Conservation (phyloP, 2,888 invertebrate genomes). For the Epiperipatus broadwayi region DNA sequence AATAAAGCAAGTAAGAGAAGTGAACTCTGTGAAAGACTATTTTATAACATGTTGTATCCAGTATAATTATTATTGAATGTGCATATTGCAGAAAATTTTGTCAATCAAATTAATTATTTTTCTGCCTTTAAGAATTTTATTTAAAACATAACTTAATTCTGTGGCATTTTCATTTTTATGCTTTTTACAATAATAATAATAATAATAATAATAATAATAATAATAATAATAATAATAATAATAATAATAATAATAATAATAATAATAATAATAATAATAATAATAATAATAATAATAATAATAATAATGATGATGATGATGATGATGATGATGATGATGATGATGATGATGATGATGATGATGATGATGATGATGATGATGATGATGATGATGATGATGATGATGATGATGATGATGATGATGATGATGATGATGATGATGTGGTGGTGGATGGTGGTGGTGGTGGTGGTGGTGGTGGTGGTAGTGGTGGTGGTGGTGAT, state of each 20-base stretch:
- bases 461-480: too few species aligned
- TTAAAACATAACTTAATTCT: too few species aligned
- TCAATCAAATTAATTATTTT: too few species aligned
- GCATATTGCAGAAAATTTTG: too few species aligned
- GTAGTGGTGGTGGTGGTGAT: conserved; percentile 3
- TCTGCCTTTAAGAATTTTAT: too few species aligned
- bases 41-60: too few species aligned
- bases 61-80: too few species aligned
- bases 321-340: conserved; percentile 3
- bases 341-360: conserved; percentile 3
- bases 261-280: conserved; percentile 3
- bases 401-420: conserved; percentile 3
- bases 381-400: conserved; percentile 3
- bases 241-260: conserved; percentile 3
- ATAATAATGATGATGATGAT: conserved; percentile 3
- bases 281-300: conserved; percentile 3
- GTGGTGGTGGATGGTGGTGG: too few species aligned
- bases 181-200: too few species aligned
- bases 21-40: too few species aligned
- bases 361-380: conserved; percentile 3
- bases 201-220: background rate
- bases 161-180: too few species aligned
- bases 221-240: conserved; percentile 20
- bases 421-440: conserved; percentile 3
- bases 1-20: too few species aligned